Percentiles rank a stretch among this genome's conserved stretches.
phyloP scores from a whole-genome alignment of 2,113 vertebrate species.

The Galeopterus variegatus region DNA sequence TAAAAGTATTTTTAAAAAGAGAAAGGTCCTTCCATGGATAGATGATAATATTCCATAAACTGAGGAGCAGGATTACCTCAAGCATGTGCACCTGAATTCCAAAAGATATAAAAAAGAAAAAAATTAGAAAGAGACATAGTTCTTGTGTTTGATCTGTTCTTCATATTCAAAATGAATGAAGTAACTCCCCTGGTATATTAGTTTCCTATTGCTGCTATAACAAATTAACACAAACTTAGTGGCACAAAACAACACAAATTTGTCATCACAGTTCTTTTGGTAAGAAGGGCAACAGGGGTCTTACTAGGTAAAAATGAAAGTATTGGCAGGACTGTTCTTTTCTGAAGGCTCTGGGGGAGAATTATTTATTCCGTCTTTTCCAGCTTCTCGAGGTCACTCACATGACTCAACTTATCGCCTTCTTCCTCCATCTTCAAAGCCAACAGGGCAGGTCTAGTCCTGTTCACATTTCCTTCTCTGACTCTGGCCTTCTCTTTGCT shows the following conservation, averaged over 20 bases:
- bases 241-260: slow-evolving; percentile 3
- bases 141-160: neutral
- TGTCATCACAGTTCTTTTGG: neutral
- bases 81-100: neutral
- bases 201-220: slow-evolving; percentile 1
- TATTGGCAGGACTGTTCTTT: neutral
- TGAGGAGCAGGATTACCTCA: neutral
- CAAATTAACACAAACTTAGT: neutral
- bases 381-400: neutral
- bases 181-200: neutral
- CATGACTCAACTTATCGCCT: neutral
- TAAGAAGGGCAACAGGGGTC: neutral
- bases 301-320: neutral
- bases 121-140: neutral
- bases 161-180: slow-evolving; percentile 43
- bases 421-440: neutral
- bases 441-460: neutral
- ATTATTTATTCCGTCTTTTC: neutral
- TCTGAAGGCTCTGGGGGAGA: neutral
- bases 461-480: neutral
- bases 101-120: neutral
- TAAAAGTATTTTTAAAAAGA: slow-evolving; percentile 38
- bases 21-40: neutral
- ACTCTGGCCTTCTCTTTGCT: neutral
- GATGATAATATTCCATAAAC: neutral